phyloP scores from a whole-genome alignment of 2,888 invertebrate genomes.

The Plemyria rubiginata region DNA sequence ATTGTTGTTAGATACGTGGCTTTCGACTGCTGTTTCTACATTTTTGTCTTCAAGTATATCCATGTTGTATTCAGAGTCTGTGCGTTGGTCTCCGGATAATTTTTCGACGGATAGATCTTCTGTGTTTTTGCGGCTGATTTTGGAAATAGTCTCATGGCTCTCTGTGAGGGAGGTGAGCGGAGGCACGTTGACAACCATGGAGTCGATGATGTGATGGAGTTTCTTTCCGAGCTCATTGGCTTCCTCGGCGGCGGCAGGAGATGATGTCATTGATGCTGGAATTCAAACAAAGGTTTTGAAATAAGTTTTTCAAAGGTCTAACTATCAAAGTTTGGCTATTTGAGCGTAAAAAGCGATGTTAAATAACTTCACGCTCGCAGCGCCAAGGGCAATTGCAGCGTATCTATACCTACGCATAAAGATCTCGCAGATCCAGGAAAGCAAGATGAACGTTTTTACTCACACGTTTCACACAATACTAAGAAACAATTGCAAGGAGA shows the following conservation, averaged over 20 bases:
- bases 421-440: too few relatives aligned
- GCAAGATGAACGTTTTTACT: too few relatives aligned
- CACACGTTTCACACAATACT: too few relatives aligned
- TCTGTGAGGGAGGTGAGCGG: slow-evolving; percentile 51
- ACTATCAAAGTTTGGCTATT: too few relatives aligned
- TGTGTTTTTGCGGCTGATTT: slow-evolving; percentile 29
- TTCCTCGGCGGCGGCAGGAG: slow-evolving; percentile 50
- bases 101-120: slow-evolving; percentile 3
- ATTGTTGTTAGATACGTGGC: slow-evolving; percentile 3
- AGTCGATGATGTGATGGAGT: slow-evolving; percentile 59
- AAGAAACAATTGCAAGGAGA: too few relatives aligned
- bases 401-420: too few relatives aligned
- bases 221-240: slow-evolving; percentile 57
- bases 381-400: too few relatives aligned
- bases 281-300: slow-evolving; percentile 7
- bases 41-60: slow-evolving; percentile 61
- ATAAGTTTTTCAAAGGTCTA: background rate
- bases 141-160: slow-evolving; percentile 46
- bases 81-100: slow-evolving; percentile 14
- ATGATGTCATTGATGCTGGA: slow-evolving; percentile 57
- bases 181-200: slow-evolving; percentile 48
- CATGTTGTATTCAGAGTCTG: slow-evolving; percentile 55
- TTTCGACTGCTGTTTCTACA: slow-evolving; percentile 58
- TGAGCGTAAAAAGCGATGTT: too few relatives aligned
- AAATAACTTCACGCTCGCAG: too few relatives aligned